These are phyloP conservation scores for Oryzias celebensis DNA, from an alignment of 2,113 vertebrate species.

Conservation along the genomic window DNA sequence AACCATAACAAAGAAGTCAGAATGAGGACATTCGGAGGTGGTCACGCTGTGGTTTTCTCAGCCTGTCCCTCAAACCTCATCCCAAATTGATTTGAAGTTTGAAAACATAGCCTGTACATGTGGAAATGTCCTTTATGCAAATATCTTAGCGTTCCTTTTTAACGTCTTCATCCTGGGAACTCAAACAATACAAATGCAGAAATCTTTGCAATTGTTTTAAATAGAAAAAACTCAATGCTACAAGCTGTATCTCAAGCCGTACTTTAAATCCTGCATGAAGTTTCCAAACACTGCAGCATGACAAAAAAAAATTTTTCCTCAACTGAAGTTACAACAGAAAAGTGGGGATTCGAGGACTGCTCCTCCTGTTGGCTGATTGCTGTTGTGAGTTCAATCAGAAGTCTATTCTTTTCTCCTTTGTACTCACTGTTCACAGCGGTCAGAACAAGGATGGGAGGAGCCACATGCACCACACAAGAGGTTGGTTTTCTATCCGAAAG, in stretches of 20 bases:
- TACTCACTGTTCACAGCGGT: conserved; percentile 4
- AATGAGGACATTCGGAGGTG: background rate
- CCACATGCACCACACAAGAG: background rate
- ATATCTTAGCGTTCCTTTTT: conserved; percentile 38
- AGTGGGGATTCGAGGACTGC: conserved; percentile 10
- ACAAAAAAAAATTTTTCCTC: conserved; percentile 3
- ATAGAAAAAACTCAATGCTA: conserved; percentile 18
- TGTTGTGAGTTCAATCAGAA: conserved; percentile 34
- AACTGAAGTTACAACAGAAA: background rate
- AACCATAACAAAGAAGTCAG: conserved; percentile 2
- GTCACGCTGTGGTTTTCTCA: background rate
- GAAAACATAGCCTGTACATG: conserved; percentile 19
- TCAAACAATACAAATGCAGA: conserved; percentile 43
- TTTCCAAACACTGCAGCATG: conserved; percentile 20
- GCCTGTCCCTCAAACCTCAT: background rate
- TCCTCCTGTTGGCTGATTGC: conserved; percentile 35
- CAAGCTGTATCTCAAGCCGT: conserved; percentile 27
- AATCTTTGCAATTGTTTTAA: conserved; percentile 38
- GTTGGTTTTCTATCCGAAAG: background rate
- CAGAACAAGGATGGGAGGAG: background rate
- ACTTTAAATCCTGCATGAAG: conserved; percentile 22
- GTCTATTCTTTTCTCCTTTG: conserved; percentile 20
- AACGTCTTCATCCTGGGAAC: conserved; percentile 22
- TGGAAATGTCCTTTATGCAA: conserved; percentile 45
- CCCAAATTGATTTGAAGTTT: conserved; percentile 7